A percentile compares a stretch with the other conserved stretches of the same genome.
Evolutionary conservation across 2,113 vertebrate genomes (phyloP).

Genomic region (Myodes glareolus): DNA sequence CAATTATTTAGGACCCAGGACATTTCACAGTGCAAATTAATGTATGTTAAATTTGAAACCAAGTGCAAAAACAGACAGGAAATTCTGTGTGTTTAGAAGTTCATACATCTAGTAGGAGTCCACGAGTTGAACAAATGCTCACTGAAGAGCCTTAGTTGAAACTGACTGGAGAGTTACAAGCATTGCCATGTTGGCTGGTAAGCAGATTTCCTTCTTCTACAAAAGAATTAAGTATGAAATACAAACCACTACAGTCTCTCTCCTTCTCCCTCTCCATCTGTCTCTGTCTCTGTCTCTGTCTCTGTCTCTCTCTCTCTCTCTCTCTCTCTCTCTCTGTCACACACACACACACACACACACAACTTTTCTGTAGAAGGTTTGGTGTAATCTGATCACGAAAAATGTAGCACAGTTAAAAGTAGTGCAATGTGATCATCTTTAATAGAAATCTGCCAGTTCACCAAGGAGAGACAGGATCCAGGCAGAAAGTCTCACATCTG

Average conservation of each 20-base stretch:
- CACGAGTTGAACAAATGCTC: not conserved
- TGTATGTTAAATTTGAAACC: not conserved
- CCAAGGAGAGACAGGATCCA: not conserved
- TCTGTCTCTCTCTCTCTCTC: too few relatives aligned
- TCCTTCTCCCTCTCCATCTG: too few relatives aligned
- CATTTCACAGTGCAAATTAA: not conserved
- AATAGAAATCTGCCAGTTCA: not conserved
- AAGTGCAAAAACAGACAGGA: not conserved
- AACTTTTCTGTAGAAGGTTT: not conserved
- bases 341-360: not conserved
- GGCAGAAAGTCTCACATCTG: not conserved
- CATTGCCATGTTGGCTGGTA: not conserved
- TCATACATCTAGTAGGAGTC: not conserved
- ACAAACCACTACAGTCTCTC: not conserved
- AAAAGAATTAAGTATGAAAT: not conserved
- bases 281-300: too few relatives aligned
- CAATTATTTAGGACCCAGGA: not conserved
- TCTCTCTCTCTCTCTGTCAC: not conserved
- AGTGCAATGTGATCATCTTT: not conserved
- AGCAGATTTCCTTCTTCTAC: not conserved
- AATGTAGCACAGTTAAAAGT: not conserved
- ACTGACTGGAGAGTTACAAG: not conserved
- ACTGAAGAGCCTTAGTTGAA: not conserved
- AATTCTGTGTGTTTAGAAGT: not conserved
- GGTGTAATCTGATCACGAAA: not conserved